These are phyloP conservation scores for Acrossocheilus fasciatus DNA, from an alignment of 2,797 vertebrate species.

Conservation along the genomic window DNA sequence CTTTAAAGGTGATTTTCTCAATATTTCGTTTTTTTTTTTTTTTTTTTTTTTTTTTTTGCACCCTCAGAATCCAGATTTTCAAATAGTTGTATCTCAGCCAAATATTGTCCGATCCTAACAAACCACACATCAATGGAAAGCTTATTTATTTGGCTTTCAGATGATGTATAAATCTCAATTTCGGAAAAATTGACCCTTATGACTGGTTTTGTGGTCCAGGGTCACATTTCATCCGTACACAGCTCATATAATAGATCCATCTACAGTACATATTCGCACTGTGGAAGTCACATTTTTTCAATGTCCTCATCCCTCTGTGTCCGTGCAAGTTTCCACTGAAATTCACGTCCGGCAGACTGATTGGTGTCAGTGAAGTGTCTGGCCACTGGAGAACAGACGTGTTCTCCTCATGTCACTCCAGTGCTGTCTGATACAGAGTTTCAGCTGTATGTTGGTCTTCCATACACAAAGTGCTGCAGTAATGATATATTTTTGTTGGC, in stretches of 20 bases:
- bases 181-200: no score
- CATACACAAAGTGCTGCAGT: background rate
- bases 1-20: no score
- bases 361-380: slow-evolving; percentile 14
- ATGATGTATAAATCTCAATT: no score
- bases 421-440: background rate
- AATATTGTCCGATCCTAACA: no score
- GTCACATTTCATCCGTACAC: slow-evolving; percentile 15
- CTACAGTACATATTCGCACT: background rate
- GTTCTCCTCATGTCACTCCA: slow-evolving; percentile 21
- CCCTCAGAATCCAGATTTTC: no score
- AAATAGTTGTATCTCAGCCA: no score
- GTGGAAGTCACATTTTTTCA: background rate
- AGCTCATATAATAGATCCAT: slow-evolving; percentile 31
- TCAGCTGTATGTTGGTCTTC: background rate
- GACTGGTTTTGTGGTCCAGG: no score
- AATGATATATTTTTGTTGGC: background rate
- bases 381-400: slow-evolving; percentile 14
- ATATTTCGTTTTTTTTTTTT: no score
- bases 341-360: background rate
- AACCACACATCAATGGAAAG: no score
- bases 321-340: background rate
- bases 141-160: no score
- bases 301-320: background rate
- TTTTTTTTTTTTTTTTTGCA: no score